Conservation (phyloP, 2,113 vertebrate species). For the Thunnus maccoyii region DNA sequence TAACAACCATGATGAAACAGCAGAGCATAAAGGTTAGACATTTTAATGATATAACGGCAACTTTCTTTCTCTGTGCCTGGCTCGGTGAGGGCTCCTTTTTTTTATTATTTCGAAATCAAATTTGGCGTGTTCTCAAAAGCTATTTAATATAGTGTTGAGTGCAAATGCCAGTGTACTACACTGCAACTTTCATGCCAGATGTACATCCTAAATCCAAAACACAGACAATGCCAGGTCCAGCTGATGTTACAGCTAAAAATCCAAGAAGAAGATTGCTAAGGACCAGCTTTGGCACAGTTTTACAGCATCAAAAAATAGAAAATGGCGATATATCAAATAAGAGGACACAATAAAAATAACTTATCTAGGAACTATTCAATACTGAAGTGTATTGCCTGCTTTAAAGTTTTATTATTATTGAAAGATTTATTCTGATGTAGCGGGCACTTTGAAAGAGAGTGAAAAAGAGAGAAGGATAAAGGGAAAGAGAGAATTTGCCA, state of each 20-base stretch:
- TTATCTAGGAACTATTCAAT: too few species aligned
- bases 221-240: not conserved
- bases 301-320: not conserved
- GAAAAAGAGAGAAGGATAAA: not conserved
- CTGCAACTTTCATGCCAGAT: not conserved
- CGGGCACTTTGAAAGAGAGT: not conserved
- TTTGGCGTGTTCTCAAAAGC: not conserved
- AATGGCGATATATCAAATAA: not conserved
- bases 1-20: conserved; percentile 57
- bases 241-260: not conserved
- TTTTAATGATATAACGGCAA: conserved; percentile 8
- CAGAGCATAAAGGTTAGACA: conserved; percentile 22
- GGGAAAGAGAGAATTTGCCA: not conserved
- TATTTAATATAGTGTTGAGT: conserved; percentile 21
- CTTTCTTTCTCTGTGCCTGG: conserved; percentile 15
- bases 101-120: conserved; percentile 12
- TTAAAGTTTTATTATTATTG: not conserved
- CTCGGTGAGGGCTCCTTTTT: not conserved
- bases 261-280: not conserved
- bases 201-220: not conserved
- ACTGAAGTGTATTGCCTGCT: not conserved
- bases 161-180: conserved; percentile 13
- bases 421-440: not conserved
- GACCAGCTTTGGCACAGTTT: not conserved
- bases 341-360: too few species aligned